phyloP scores from a whole-genome alignment of 1,140 invertebrate genomes.

The Lethocerus indicus region DNA sequence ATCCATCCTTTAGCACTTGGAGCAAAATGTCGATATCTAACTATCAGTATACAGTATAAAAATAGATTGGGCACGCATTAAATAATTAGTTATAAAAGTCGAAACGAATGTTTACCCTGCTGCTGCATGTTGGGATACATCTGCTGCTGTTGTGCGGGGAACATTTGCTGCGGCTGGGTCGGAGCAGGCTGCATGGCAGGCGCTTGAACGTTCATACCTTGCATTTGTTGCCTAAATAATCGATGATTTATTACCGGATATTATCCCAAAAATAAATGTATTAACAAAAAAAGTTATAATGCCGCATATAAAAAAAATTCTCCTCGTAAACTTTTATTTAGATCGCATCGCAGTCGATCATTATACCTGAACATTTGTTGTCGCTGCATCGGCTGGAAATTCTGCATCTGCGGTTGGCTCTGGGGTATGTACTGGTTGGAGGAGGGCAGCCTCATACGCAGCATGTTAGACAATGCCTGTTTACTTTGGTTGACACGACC shows the following conservation, averaged over 20 bases:
- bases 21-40: too few relatives aligned
- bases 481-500: slow-evolving; percentile 46
- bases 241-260: background rate
- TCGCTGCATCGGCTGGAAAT: slow-evolving; percentile 25
- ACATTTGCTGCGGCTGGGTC: slow-evolving; percentile 21
- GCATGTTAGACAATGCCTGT: slow-evolving; percentile 71
- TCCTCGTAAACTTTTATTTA: too few relatives aligned
- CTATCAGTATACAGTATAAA: too few relatives aligned
- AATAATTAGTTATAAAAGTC: too few relatives aligned
- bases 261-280: too few relatives aligned
- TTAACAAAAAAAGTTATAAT: too few relatives aligned
- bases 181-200: slow-evolving; percentile 14
- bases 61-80: too few relatives aligned
- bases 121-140: slow-evolving; percentile 29
- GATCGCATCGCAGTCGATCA: too few relatives aligned
- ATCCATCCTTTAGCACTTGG: too few relatives aligned
- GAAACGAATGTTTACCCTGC: slow-evolving; percentile 25
- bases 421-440: slow-evolving; percentile 30
- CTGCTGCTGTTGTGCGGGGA: slow-evolving; percentile 21
- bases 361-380: slow-evolving; percentile 20
- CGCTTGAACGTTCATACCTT: slow-evolving; percentile 19
- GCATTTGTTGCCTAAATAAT: slow-evolving; percentile 29
- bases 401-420: slow-evolving; percentile 20
- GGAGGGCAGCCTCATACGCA: slow-evolving; percentile 40
- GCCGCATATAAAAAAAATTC: too few relatives aligned